Evolutionary conservation across 2,113 vertebrate genomes (phyloP).

Genomic region (Hippocampus mohnikei): DNA sequence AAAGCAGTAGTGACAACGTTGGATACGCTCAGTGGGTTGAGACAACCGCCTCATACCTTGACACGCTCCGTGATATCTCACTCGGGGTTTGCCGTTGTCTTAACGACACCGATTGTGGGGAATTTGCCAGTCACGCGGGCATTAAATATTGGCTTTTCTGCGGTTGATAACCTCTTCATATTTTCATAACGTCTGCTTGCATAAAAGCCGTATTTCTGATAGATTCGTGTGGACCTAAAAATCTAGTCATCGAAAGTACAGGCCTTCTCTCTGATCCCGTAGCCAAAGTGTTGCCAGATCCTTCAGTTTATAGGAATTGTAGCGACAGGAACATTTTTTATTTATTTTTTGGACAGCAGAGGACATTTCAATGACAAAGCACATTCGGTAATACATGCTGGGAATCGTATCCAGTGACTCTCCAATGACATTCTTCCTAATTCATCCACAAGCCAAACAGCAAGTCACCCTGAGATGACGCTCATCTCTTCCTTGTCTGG

Average conservation of each 20-base stretch:
- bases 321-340: constrained; percentile 18
- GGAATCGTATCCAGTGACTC: not conserved
- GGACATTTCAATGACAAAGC: constrained; percentile 10
- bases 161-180: not conserved
- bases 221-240: too few species aligned
- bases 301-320: constrained; percentile 16
- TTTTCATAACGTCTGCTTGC: not conserved
- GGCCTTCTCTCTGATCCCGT: constrained; percentile 6
- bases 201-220: not conserved
- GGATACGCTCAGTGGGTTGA: constrained; percentile 67
- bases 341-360: constrained; percentile 16
- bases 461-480: constrained; percentile 37
- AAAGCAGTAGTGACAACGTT: constrained; percentile 70
- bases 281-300: constrained; percentile 6
- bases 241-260: constrained; percentile 16
- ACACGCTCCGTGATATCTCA: constrained; percentile 64
- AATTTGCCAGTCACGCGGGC: constrained; percentile 9
- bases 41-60: constrained; percentile 63
- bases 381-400: constrained; percentile 1
- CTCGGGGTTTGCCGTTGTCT: constrained; percentile 56
- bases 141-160: not conserved
- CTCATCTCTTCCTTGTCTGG: constrained; percentile 24
- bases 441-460: not conserved
- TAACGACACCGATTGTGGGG: constrained; percentile 23
- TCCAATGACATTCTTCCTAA: not conserved